Percentiles rank a stretch among this genome's conserved stretches.
Conservation (phyloP, 2,113 vertebrate species). For the Protomyctophum bolini region DNA sequence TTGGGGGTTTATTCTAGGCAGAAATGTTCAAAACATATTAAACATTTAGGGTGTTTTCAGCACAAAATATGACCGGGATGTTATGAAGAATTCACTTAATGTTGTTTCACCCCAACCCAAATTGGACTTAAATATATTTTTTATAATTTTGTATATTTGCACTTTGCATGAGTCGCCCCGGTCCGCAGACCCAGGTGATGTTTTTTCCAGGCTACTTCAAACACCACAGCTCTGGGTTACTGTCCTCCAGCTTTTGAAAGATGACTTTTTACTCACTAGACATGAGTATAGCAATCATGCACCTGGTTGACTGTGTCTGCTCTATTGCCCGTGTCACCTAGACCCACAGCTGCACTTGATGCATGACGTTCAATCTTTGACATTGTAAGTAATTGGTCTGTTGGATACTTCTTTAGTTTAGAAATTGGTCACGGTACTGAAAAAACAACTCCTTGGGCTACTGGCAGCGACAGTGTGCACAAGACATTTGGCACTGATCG, state of each 20-base stretch:
- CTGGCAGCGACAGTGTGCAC: too few relatives aligned
- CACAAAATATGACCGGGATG: too few relatives aligned
- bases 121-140: not conserved
- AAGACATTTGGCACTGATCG: too few relatives aligned
- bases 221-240: slow-evolving; percentile 24
- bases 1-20: too few relatives aligned
- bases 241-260: slow-evolving; percentile 44
- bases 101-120: too few relatives aligned
- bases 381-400: slow-evolving; percentile 12
- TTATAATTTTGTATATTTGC: not conserved
- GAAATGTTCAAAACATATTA: too few relatives aligned
- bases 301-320: slow-evolving; percentile 45
- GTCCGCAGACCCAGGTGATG: not conserved
- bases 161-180: too few relatives aligned
- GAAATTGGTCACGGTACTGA: not conserved
- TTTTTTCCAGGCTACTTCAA: slow-evolving; percentile 36
- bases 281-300: slow-evolving; percentile 51
- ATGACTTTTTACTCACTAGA: slow-evolving; percentile 50
- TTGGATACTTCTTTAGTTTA: not conserved
- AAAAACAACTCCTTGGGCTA: too few relatives aligned
- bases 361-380: not conserved
- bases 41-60: too few relatives aligned
- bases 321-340: slow-evolving; percentile 69
- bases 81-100: too few relatives aligned
- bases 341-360: slow-evolving; percentile 39